These are phyloP conservation scores for Byasa hedistus DNA, from an alignment of 2,888 invertebrate species.

Conservation along the genomic window DNA sequence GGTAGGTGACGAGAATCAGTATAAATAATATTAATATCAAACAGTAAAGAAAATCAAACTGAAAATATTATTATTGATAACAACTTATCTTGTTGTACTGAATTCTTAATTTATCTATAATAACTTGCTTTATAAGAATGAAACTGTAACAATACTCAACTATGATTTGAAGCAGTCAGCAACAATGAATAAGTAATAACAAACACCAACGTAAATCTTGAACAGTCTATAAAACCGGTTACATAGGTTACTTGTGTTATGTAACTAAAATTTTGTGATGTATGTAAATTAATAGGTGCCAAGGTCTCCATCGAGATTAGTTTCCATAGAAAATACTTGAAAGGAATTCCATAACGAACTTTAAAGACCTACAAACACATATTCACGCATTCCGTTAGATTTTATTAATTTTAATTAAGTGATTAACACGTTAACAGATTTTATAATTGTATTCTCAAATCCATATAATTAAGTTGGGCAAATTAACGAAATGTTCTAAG, in stretches of 20 bases:
- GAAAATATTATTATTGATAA: not conserved
- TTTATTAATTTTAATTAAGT: constrained; percentile 25
- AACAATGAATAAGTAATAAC: constrained; percentile 26
- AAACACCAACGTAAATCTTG: constrained; percentile 18
- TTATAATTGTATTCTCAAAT: constrained; percentile 9
- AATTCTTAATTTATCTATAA: not conserved
- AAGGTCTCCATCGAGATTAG: constrained; percentile 37
- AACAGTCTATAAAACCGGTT: constrained; percentile 22
- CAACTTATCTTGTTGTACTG: not conserved
- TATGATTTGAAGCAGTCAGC: constrained; percentile 4
- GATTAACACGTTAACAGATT: constrained; percentile 9
- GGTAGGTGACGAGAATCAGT: too few relatives aligned
- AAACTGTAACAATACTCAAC: not conserved
- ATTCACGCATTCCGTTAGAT: constrained; percentile 20
- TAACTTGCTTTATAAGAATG: not conserved
- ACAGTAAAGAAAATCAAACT: too few relatives aligned
- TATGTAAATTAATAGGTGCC: constrained; percentile 38
- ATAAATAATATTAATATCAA: too few relatives aligned
- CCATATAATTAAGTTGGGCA: too few relatives aligned
- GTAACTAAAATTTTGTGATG: constrained; percentile 40
- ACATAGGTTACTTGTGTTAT: constrained; percentile 21
- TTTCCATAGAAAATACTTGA: constrained; percentile 37
- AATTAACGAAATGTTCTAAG: too few relatives aligned
- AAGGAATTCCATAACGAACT: constrained; percentile 32
- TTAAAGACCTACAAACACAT: constrained; percentile 10